Evolutionary conservation across 2,888 invertebrate species (phyloP).

Genomic region (Gymnocheta viridis): DNA sequence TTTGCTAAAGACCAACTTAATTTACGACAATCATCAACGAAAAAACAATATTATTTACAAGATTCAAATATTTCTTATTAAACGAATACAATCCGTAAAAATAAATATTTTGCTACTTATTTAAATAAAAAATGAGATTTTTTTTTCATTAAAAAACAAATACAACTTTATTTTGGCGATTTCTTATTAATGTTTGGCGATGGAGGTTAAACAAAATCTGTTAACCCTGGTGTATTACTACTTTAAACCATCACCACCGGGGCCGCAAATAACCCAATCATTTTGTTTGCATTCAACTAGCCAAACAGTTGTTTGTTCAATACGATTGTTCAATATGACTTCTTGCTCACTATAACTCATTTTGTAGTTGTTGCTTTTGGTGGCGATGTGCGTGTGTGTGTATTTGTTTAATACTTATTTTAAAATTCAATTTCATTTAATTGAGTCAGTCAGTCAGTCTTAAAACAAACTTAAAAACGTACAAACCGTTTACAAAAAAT

Average conservation of each 20-base stretch:
- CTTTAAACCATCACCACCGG: background rate
- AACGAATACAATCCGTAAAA: too few relatives aligned
- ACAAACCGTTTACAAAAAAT: constrained; percentile 33
- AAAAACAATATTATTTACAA: too few relatives aligned
- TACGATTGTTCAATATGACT: constrained; percentile 37
- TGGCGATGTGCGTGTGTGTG: constrained; percentile 6
- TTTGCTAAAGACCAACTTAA: too few relatives aligned
- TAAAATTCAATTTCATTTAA: constrained; percentile 52
- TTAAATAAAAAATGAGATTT: too few relatives aligned
- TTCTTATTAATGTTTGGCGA: background rate
- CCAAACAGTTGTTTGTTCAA: constrained; percentile 39
- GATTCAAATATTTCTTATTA: too few relatives aligned
- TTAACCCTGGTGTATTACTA: background rate
- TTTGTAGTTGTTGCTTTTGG: constrained; percentile 28
- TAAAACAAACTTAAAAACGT: constrained; percentile 74
- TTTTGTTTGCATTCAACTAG: constrained; percentile 18
- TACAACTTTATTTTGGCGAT: background rate
- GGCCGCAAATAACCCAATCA: constrained; percentile 28
- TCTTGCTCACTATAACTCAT: constrained; percentile 49
- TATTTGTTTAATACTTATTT: constrained; percentile 42
- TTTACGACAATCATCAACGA: too few relatives aligned
- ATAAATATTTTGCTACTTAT: too few relatives aligned
- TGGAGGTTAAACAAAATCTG: background rate
- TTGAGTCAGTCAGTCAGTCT: constrained; percentile 80
- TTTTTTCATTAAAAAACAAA: background rate